Base-by-base conservation (phyloP, 2,797 vertebrate species). In the Chromobotia macracanthus region DNA sequence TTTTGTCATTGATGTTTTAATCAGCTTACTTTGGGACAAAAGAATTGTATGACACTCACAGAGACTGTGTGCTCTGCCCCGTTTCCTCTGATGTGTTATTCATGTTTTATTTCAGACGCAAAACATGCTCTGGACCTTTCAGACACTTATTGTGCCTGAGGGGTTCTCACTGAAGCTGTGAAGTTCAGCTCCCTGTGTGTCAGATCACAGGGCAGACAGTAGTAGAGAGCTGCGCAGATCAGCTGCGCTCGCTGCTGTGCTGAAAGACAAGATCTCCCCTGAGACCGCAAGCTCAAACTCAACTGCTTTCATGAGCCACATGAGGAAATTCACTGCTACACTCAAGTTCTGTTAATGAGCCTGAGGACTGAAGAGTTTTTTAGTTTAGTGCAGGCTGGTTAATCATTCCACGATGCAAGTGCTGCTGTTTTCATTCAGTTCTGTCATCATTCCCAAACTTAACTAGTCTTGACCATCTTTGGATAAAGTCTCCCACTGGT, bases 121-220 rank as follows among this genome's bases (percentile, higher is more conserved):
- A n/a, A 58, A 28, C 12, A 5, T n/a, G 5, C 19, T 75, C 5
- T 35, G 23, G 38, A 15, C 63, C 38, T 46, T 48, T 58, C 74
- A 68, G 64, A 19, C 21, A 41, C 53, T 60, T 23, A 18, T 18
- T 23, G 31, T 25, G 71, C 72, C 66, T 13, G 23, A 25, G 75
- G 80, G 51, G 38, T 61, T 73, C 69, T 28, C 46, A 46, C 51
- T 38, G 41, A 21, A 23, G 38, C 80, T 60, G 74, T 48, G 61
- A 77, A 72, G 68, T 58, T 25, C 53, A 63, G 46, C 55, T 75
- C 65, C 72, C 56, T 7, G n/a, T 1, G 44, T 66, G 80, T 76
- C 67, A 77, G 80, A 77, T 78, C 61, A 65, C 60, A 72, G 50
- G n/a, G 28, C 21, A 58, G 70, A 31, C 25, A n/a, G 25, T 46